These are phyloP conservation scores for Capitella teleta DNA, from an alignment of 1,140 invertebrate genomes.

Conservation along the genomic window DNA sequence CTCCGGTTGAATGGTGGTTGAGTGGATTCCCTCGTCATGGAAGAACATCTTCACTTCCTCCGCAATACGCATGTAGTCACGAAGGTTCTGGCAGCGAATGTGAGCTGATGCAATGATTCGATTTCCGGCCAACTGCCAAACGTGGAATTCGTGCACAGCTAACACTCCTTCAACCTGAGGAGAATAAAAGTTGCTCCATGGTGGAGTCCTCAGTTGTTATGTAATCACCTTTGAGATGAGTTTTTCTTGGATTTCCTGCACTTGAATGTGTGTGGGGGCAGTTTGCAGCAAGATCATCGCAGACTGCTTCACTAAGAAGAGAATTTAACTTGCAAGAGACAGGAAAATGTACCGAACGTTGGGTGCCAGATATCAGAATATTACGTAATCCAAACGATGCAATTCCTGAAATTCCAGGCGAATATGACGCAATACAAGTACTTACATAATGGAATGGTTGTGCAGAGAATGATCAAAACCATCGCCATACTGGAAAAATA, in stretches of 20 bases:
- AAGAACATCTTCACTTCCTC: conserved; percentile 45
- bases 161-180: conserved; percentile 46
- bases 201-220: not conserved
- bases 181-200: not conserved
- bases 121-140: conserved; percentile 50
- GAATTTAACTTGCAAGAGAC: too few species aligned
- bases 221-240: conserved; percentile 33
- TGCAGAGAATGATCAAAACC: conserved; percentile 46
- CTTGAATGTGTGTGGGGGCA: conserved; percentile 47
- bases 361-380: too few species aligned
- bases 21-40: conserved; percentile 50
- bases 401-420: not conserved
- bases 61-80: conserved; percentile 47
- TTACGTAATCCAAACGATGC: not conserved
- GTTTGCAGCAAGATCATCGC: conserved; percentile 50
- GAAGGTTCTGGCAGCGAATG: conserved; percentile 44
- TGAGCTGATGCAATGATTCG: conserved; percentile 50
- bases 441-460: conserved; percentile 48
- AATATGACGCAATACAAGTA: too few species aligned
- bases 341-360: too few species aligned
- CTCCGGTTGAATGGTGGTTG: conserved; percentile 51
- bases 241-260: conserved; percentile 42
- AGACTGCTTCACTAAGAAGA: conserved; percentile 43
- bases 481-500: conserved; percentile 43
- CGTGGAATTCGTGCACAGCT: conserved; percentile 51